These are phyloP conservation scores for Autographa gamma DNA, from an alignment of 2,888 invertebrate species.

Conservation along the genomic window DNA sequence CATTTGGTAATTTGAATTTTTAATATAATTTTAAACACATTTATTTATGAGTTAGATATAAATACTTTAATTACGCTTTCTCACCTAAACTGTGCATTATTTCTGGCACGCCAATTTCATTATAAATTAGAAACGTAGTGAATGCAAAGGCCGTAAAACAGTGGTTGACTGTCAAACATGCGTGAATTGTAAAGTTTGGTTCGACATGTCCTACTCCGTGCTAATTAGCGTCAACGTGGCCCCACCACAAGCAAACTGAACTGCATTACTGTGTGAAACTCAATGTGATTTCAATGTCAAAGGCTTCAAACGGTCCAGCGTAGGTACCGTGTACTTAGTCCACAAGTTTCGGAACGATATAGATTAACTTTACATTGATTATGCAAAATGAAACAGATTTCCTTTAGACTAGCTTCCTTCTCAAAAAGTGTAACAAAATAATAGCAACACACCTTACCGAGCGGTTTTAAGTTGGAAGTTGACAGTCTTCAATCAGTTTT, in stretches of 20 bases:
- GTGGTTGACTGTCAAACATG: slow-evolving; percentile 18
- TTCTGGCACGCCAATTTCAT: background rate
- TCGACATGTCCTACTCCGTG: slow-evolving; percentile 26
- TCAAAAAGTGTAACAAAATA: no score
- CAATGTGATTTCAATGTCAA: slow-evolving; percentile 47
- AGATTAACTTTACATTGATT: background rate
- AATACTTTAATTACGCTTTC: background rate
- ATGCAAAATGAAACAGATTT: background rate
- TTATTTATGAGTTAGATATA: no score
- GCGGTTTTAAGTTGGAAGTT: no score
- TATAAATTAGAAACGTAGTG: background rate
- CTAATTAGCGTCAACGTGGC: slow-evolving; percentile 35
- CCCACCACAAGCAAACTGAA: slow-evolving; percentile 42
- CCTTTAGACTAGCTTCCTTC: no score
- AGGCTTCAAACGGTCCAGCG: slow-evolving; percentile 15
- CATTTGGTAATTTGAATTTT: no score
- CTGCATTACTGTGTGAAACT: slow-evolving; percentile 15
- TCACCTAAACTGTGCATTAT: background rate
- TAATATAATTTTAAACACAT: no score
- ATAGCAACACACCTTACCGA: no score
- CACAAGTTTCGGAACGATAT: background rate
- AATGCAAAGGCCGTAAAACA: background rate
- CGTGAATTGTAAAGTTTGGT: slow-evolving; percentile 23
- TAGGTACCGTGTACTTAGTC: background rate
- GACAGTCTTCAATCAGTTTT: background rate